phyloP scores from a whole-genome alignment of 2,113 vertebrate species.

The Pollachius pollachius region DNA sequence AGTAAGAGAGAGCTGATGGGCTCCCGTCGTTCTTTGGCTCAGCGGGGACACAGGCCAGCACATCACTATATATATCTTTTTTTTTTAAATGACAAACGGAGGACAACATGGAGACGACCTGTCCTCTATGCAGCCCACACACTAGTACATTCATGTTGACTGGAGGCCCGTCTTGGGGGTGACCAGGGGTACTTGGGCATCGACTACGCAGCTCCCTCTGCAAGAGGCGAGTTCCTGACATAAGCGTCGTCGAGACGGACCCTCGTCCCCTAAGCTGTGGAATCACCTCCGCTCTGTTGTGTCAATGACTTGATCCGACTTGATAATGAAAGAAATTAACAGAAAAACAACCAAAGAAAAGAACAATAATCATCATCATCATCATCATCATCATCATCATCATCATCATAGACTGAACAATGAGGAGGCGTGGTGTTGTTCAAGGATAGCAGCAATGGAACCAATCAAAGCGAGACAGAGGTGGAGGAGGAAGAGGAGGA shows the following conservation, averaged over 20 bases:
- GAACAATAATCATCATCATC: too few relatives aligned
- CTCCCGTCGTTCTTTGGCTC: slow-evolving; percentile 69
- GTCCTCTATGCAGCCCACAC: slow-evolving; percentile 43
- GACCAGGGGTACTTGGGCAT: slow-evolving; percentile 37
- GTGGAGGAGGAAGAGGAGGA: not conserved
- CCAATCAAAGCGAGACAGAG: slow-evolving; percentile 8
- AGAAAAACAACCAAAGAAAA: too few relatives aligned
- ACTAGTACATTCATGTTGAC: slow-evolving; percentile 68
- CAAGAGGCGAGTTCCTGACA: slow-evolving; percentile 49
- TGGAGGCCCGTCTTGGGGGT: slow-evolving; percentile 52
- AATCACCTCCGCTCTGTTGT: slow-evolving; percentile 8
- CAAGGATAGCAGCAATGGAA: slow-evolving; percentile 30
- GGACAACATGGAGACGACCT: slow-evolving; percentile 32
- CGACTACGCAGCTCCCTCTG: slow-evolving; percentile 28
- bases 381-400: too few relatives aligned
- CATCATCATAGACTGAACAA: slow-evolving; percentile 2
- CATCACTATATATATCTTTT: slow-evolving; percentile 42
- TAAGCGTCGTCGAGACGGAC: slow-evolving; percentile 39
- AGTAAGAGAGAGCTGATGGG: slow-evolving; percentile 50
- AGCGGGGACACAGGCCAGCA: slow-evolving; percentile 49
- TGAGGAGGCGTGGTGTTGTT: slow-evolving; percentile 10
- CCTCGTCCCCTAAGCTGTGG: slow-evolving; percentile 26
- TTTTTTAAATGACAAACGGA: slow-evolving; percentile 11
- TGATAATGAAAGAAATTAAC: slow-evolving; percentile 38
- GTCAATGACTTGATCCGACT: slow-evolving; percentile 41